These are phyloP conservation scores for Limnephilus rhombicus DNA, from an alignment of 2,888 invertebrate genomes.

Conservation along the genomic window DNA sequence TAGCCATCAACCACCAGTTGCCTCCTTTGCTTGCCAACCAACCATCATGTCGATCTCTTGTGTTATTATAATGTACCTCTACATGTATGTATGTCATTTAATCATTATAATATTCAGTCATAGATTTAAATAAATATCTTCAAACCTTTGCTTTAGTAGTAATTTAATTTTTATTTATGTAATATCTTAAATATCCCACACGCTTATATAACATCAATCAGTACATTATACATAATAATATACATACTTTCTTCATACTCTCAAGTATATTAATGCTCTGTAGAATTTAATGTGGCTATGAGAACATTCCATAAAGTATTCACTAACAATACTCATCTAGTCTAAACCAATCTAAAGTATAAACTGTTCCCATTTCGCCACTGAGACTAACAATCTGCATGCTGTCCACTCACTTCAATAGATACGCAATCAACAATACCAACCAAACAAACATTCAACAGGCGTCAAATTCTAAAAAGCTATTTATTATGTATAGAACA, in stretches of 20 bases:
- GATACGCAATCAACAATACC: background rate
- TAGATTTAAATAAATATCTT: constrained; percentile 56
- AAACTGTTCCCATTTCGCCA: background rate
- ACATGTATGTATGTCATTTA: constrained; percentile 46
- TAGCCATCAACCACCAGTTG: constrained; percentile 17
- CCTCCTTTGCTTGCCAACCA: constrained; percentile 51
- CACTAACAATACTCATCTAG: constrained; percentile 9
- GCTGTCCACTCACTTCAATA: background rate
- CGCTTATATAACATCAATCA: constrained; percentile 27
- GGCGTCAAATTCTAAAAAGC: too few relatives aligned
- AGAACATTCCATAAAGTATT: constrained; percentile 35
- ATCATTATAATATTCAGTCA: constrained; percentile 54
- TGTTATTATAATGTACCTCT: constrained; percentile 29
- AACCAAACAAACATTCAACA: background rate
- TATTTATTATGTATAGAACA: too few relatives aligned
- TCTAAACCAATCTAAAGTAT: background rate
- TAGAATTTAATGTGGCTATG: constrained; percentile 15
- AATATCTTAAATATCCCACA: constrained; percentile 39
- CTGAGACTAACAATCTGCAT: background rate
- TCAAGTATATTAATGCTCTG: constrained; percentile 2
- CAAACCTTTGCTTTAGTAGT: constrained; percentile 50
- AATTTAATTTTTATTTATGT: constrained; percentile 44
- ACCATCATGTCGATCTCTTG: constrained; percentile 41
- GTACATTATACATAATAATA: background rate
- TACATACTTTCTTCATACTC: constrained; percentile 32